A percentile compares a stretch with the other conserved stretches of the same genome.
These are phyloP conservation scores for Ophioderma brevispina DNA, from an alignment of 35 echinoderm and acorn worm genomes.

Conservation along the genomic window DNA sequence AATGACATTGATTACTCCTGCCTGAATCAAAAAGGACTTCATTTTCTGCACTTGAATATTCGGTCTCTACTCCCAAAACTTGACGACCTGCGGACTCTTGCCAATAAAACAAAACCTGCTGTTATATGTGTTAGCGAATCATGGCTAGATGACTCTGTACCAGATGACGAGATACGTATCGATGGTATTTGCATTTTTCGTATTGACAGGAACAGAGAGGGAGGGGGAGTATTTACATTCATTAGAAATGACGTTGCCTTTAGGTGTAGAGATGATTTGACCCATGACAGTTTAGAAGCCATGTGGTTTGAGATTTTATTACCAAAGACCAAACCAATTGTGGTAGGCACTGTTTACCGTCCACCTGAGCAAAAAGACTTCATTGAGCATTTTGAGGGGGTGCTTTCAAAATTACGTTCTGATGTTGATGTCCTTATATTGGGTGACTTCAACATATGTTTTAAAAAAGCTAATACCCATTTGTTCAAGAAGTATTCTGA, in stretches of 20 bases:
- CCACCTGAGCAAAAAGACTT: background rate
- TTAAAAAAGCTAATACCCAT: too few relatives aligned
- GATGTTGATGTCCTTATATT: too few relatives aligned
- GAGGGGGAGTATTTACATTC: background rate
- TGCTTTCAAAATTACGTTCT: too few relatives aligned
- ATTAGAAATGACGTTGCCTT: background rate
- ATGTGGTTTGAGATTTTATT: background rate
- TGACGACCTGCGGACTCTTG: background rate
- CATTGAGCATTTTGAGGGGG: background rate
- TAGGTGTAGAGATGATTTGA: background rate
- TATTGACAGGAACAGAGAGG: background rate
- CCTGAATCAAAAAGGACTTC: background rate
- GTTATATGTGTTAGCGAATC: background rate
- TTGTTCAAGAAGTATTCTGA: too few relatives aligned
- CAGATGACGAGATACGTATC: background rate
- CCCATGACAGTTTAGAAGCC: background rate
- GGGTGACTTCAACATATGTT: too few relatives aligned
- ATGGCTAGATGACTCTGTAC: background rate
- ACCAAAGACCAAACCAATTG: too few relatives aligned
- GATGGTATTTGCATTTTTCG: background rate
- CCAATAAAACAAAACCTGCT: background rate
- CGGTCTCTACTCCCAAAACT: background rate
- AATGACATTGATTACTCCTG: background rate
- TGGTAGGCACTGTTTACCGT: background rate
- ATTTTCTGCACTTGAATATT: background rate